Evolutionary conservation across 2,888 invertebrate genomes (phyloP).

Genomic region (Ophioninae sp.): DNA sequence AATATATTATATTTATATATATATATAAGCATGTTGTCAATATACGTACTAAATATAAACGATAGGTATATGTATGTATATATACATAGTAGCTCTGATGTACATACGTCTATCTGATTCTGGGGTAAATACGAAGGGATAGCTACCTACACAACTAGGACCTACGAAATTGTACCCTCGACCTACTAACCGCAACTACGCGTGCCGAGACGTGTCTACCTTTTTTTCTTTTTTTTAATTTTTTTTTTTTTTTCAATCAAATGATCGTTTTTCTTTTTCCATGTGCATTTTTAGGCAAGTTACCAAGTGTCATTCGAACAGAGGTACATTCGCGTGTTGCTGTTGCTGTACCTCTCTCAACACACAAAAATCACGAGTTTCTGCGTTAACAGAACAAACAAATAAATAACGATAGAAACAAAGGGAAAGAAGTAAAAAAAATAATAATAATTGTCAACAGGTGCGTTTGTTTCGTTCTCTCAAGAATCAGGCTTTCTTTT

Average conservation of each 20-base stretch:
- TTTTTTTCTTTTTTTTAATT: conserved; percentile 29
- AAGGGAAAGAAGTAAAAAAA: no score
- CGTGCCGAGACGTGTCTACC: conserved; percentile 77
- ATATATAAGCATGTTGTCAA: conserved; percentile 39
- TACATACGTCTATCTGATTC: conserved; percentile 62
- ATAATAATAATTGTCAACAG: not conserved
- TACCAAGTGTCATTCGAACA: conserved; percentile 51
- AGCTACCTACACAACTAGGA: conserved; percentile 77
- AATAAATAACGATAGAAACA: no score
- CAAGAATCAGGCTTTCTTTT: conserved; percentile 15
- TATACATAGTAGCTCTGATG: conserved; percentile 43
- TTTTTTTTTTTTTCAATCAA: conserved; percentile 25
- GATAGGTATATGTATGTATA: conserved; percentile 52
- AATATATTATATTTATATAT: conserved; percentile 45
- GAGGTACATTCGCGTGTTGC: conserved; percentile 54
- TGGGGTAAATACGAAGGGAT: conserved; percentile 72
- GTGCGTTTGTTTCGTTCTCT: not conserved
- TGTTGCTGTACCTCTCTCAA: conserved; percentile 51
- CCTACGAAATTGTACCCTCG: conserved; percentile 78
- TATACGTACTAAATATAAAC: conserved; percentile 51
- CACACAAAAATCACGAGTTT: conserved; percentile 28
- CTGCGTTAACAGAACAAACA: not conserved
- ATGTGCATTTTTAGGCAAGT: conserved; percentile 55
- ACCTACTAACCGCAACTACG: conserved; percentile 71
- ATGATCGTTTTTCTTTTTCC: conserved; percentile 40